Conservation (phyloP, 37 sponge, comb jelly and placozoan species). For the Agelas oroides region DNA sequence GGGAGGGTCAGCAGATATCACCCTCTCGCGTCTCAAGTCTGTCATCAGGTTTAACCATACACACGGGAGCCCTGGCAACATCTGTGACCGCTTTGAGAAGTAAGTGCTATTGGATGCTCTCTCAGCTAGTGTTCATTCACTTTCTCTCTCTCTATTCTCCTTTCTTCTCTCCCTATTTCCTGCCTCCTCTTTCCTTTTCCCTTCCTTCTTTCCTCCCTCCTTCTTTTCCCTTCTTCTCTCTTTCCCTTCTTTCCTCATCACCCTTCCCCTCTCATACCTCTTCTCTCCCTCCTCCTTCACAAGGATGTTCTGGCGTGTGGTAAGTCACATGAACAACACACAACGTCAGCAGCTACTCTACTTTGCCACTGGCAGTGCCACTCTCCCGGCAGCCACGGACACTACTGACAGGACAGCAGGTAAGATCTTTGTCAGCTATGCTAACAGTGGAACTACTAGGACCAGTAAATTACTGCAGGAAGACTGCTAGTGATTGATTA, state of each 20-base stretch:
- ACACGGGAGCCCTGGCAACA: slow-evolving; percentile 30
- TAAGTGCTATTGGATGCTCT: slow-evolving; percentile 20
- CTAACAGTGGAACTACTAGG: too few relatives aligned
- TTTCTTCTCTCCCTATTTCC: neutral
- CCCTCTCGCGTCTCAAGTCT: slow-evolving; percentile 73
- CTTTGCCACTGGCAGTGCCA: slow-evolving; percentile 92
- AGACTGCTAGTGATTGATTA: too few relatives aligned
- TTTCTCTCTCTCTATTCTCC: neutral
- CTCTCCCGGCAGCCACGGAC: slow-evolving; percentile 59
- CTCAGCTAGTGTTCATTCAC: neutral
- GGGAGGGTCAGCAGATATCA: slow-evolving; percentile 87
- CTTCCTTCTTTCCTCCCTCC: too few relatives aligned
- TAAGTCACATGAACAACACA: slow-evolving; percentile 86
- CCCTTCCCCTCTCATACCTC: too few relatives aligned
- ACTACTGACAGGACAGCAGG: neutral
- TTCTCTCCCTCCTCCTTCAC: neutral
- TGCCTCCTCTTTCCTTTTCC: neutral
- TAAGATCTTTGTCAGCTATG: too few relatives aligned
- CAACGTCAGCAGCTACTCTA: slow-evolving; percentile 96
- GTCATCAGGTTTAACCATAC: slow-evolving; percentile 83
- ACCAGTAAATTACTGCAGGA: too few relatives aligned
- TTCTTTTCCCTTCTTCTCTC: too few relatives aligned
- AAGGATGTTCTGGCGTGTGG: slow-evolving; percentile 96
- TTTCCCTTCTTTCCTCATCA: too few relatives aligned
- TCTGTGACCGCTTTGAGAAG: slow-evolving; percentile 81